Base-by-base conservation (phyloP, 2,888 invertebrate species). In the Ariolimax columbianus region DNA sequence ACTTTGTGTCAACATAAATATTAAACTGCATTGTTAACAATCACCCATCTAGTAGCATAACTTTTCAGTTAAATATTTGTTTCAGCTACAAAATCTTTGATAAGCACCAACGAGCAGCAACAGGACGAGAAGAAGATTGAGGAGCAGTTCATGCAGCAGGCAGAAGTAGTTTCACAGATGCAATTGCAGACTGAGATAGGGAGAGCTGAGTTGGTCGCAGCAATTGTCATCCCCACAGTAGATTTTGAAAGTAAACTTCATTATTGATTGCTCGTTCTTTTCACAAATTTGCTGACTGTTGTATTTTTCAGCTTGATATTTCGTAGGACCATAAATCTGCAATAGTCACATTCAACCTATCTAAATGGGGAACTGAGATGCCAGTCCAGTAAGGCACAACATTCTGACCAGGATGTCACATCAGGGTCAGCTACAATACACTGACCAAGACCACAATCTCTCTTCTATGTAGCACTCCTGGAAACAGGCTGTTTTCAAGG, bases 161-260 rank as follows among this genome's bases (percentile, higher is more conserved):
- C 55, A 38, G 82, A 82, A 0, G 82, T 82, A 23, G 59, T 82
- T 33, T 82, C 82, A 51, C 82, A 82, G 38, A 72, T 81, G 80
- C 80, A 81, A 47, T 33, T 82, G 9, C 72, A 82, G 55, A 47
- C 51, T n/a, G 82, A 72, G n/a, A 33, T n/a, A 55, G n/a, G 26
- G 11, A 82, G 55, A 36, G 14, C 51, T 55, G 55, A 30, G 0
- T 30, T 73, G 17, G 73, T 40, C 14, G 6, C 72, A 36, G 36
- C 38, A 19, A 72, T 82, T 36, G 14, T 72, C 38, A 82, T 82
- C 40, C 82, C 82, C 55, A 55, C 82, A n/a, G 82, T n/a, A 38
- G 73, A 82, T 72, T 33, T 26, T 72, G 82, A 82, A 36, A 33
- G 73, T 73, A 82, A 40, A 33, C 38, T 72, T 36, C 23, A 36